phyloP scores from a whole-genome alignment of 92 coral and sea anemone species.

The Nematostella vectensis region DNA sequence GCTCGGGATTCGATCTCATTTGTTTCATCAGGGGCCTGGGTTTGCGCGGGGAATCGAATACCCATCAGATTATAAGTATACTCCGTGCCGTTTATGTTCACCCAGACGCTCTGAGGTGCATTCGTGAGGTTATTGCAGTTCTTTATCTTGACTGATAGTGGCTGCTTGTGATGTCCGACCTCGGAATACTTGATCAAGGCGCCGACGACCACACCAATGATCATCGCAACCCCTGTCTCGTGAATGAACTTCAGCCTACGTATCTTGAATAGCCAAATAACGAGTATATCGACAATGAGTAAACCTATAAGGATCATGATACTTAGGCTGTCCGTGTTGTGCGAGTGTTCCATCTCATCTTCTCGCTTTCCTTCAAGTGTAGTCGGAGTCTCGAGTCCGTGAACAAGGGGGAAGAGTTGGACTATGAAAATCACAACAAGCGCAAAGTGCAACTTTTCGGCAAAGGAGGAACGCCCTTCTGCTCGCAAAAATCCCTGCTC shows the following conservation, averaged over 20 bases:
- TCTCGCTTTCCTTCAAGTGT: constrained; percentile 90
- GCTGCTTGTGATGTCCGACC: constrained; percentile 48
- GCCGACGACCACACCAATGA: constrained; percentile 82
- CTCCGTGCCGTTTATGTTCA: constrained; percentile 87
- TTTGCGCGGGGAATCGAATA: constrained; percentile 77
- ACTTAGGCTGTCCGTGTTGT: constrained; percentile 91
- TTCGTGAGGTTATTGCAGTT: constrained; percentile 87
- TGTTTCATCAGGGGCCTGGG: constrained; percentile 57
- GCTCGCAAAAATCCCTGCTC: too few species aligned
- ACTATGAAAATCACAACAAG: constrained; percentile 3
- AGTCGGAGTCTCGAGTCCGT: constrained; percentile 70
- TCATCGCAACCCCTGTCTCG: constrained; percentile 98
- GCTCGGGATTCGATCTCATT: constrained; percentile 93
- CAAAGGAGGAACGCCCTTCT: neutral
- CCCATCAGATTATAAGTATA: constrained; percentile 85
- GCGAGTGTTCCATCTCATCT: constrained; percentile 93
- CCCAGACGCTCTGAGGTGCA: constrained; percentile 81
- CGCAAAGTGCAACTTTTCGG: constrained; percentile 3
- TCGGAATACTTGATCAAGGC: constrained; percentile 87
- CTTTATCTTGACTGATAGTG: constrained; percentile 76
- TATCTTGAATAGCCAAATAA: constrained; percentile 94
- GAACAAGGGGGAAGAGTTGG: constrained; percentile 4
- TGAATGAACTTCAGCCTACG: constrained; percentile 85
- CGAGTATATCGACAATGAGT: constrained; percentile 79
- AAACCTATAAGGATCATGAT: constrained; percentile 84